Evolutionary conservation across 2,113 vertebrate species (phyloP).

Genomic region (Pholis gunnellus): DNA sequence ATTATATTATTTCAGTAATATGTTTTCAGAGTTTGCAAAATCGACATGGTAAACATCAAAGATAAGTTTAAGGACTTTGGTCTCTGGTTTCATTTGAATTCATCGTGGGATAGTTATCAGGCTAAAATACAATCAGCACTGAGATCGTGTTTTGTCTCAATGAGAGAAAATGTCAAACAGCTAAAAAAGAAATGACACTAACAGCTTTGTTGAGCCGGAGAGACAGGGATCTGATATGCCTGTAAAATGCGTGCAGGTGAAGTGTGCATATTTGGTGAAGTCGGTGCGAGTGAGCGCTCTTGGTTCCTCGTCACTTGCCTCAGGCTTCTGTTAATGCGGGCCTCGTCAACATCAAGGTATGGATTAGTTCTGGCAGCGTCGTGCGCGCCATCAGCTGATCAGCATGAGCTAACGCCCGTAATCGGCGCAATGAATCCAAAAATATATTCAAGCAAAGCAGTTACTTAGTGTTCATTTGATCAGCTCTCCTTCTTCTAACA

Average conservation of each 20-base stretch:
- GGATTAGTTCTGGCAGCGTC: slow-evolving; percentile 43
- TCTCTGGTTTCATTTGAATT: background rate
- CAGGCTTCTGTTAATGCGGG: slow-evolving; percentile 29
- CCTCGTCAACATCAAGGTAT: slow-evolving; percentile 41
- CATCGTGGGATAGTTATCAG: background rate
- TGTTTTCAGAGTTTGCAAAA: background rate
- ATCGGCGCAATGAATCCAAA: slow-evolving; percentile 10
- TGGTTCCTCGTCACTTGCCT: slow-evolving; percentile 33
- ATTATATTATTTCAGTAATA: background rate
- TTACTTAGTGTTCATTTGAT: slow-evolving; percentile 23
- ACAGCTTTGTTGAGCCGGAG: background rate
- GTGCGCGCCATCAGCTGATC: slow-evolving; percentile 34
- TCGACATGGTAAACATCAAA: background rate
- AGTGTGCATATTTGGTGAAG: background rate
- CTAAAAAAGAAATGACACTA: background rate
- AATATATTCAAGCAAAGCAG: slow-evolving; percentile 17
- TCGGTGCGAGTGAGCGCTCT: background rate
- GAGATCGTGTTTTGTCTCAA: background rate
- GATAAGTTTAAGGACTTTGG: background rate
- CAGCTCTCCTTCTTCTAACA: background rate
- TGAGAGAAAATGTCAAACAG: background rate
- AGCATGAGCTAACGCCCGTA: slow-evolving; percentile 23
- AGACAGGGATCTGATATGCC: background rate
- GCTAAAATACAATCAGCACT: background rate
- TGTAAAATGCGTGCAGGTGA: slow-evolving; percentile 7